Evolutionary conservation across 2,797 vertebrate genomes (phyloP).

Genomic region (Carapus acus): DNA sequence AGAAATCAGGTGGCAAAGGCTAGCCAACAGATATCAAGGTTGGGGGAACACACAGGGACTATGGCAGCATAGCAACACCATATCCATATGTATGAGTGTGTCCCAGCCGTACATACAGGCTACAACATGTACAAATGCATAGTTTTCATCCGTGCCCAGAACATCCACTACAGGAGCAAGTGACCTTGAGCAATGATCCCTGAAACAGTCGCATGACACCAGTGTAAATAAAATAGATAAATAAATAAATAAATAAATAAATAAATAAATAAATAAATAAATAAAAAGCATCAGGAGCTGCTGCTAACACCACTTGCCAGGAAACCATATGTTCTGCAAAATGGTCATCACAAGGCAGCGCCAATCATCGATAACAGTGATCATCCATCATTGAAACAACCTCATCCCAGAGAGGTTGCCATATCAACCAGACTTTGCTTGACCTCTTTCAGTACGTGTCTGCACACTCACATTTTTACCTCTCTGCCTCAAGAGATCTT

Average conservation of each 20-base stretch:
- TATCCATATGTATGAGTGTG: no score
- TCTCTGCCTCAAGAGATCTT: not conserved
- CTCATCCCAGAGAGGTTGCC: slow-evolving; percentile 29
- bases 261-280: no score
- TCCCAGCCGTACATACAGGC: no score
- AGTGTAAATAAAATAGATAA: slow-evolving; percentile 2
- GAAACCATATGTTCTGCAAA: slow-evolving; percentile 33
- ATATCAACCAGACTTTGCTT: slow-evolving; percentile 13
- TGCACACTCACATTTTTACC: slow-evolving; percentile 16
- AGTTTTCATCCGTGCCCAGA: slow-evolving; percentile 1
- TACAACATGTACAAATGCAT: no score
- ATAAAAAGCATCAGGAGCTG: slow-evolving; percentile 15
- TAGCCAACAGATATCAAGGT: no score
- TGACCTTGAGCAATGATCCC: slow-evolving; percentile 11
- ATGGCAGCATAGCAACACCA: no score
- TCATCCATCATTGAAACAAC: slow-evolving; percentile 31
- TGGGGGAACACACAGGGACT: no score
- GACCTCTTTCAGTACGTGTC: slow-evolving; percentile 26
- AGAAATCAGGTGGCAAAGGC: no score
- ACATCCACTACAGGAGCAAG: no score
- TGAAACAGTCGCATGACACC: slow-evolving; percentile 21
- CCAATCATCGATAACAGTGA: slow-evolving; percentile 29
- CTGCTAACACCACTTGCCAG: slow-evolving; percentile 10
- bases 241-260: no score
- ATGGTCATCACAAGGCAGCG: slow-evolving; percentile 24